Evolutionary conservation across 2,888 invertebrate genomes (phyloP), one percentile per base, ranked within the genome.

Genomic region (Thymelicus lineola): DNA sequence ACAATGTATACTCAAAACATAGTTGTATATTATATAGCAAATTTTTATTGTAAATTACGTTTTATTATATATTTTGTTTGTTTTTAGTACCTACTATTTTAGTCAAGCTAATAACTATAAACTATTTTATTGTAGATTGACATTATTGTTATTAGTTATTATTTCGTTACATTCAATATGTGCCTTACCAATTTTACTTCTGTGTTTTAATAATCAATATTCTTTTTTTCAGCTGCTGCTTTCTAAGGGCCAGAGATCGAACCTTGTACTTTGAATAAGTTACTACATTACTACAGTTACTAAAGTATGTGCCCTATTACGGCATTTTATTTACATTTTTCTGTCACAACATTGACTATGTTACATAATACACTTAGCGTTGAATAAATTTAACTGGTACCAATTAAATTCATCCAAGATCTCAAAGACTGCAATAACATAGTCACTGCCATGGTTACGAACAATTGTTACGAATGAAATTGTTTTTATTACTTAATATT

Each of bases 341-440:
- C 82, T 85, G 80, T 84, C 82, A 81, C 74, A 79, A 82, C 83
- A 79, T 82, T 87, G 93, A 89, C 92, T 92, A 92, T 93, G 91
- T 91, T 89, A 73, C 62, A 63, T 71, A 36, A 71, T 50, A 73
- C 63, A 62, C 66, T 57, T 42, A 58, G 59, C 64, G 46, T 70
- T 73, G 50, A 38, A 65, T 66, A 60, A 70, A 57, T 64, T 73
- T 72, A 66, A 71, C 71, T 62, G 70, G 65, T 64, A 69, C 68
- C 70, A 78, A 74, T 76, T 79, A 69, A 73, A 68, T 81, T 83
- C 78, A 79, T 77, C 78, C 77, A 87, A 87, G 86, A 86, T 86
- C 86, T 86, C 86, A 86, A 87, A 89, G 89, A 90, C 90, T 90
- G 90, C 86, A 82, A 84, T 85, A 87, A 90, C 93, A 93, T 93